phyloP scores from a whole-genome alignment of 2,113 vertebrate genomes.

The Aptenodytes forsteri region DNA sequence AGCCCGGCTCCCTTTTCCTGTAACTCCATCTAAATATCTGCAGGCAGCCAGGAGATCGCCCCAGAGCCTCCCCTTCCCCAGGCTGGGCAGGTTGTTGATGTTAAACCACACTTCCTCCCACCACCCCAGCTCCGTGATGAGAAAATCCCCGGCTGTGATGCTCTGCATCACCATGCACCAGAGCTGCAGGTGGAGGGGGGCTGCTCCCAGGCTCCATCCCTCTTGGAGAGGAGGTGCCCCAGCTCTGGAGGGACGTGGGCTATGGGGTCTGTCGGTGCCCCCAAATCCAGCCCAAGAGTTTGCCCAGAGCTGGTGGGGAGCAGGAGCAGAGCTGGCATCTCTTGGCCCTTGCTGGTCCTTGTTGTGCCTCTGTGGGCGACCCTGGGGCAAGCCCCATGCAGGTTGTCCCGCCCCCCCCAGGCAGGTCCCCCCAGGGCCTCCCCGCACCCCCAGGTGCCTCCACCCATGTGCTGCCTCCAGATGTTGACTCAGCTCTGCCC shows the following conservation, averaged over 20 bases:
- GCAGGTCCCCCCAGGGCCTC: neutral
- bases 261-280: neutral
- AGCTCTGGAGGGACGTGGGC: neutral
- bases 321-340: neutral
- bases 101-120: neutral
- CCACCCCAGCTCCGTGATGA: neutral
- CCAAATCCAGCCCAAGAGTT: neutral
- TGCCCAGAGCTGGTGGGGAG: fast-evolving
- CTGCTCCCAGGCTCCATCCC: neutral
- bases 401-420: neutral
- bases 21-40: neutral
- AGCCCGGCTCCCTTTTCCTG: neutral
- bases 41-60: neutral
- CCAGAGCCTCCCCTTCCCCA: neutral
- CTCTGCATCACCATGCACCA: neutral
- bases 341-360: fast-evolving
- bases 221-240: neutral
- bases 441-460: neutral
- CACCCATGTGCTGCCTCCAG: neutral
- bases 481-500: slow-evolving; percentile 17
- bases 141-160: neutral
- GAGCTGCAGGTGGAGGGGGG: neutral
- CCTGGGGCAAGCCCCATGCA: neutral
- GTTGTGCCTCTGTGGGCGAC: fast-evolving
- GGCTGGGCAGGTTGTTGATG: fast-evolving